Evolutionary conservation across 2,797 vertebrate genomes (phyloP), one percentile per base, ranked within the genome.

Genomic region (Benthosema pterotum): DNA sequence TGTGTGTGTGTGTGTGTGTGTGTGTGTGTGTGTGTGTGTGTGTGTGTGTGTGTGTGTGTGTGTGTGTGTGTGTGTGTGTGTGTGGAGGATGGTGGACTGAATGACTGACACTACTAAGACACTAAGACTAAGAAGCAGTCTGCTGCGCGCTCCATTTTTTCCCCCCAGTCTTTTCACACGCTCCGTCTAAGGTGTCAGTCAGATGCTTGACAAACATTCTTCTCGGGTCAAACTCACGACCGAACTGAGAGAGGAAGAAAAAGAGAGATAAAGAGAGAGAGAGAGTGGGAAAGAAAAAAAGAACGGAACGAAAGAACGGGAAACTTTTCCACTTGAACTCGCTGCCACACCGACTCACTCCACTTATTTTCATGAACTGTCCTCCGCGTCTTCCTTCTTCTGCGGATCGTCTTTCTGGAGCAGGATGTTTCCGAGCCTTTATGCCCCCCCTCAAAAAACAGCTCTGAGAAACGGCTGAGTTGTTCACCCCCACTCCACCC

Each of bases 261-360:
- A 5, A 53, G 52, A 38, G 22, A 15, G 52, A 54, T 6, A n/a
- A 15, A 54, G 8, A 25, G 25, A 28, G 22, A 15, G 3, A 32
- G 6, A n/a, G 14, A 54, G n/a, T n/a, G n/a, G n/a, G n/a, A n/a
- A n/a, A n/a, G n/a, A n/a, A n/a, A n/a, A n/a, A n/a, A n/a, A n/a
- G n/a, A n/a, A n/a, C n/a, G n/a, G n/a, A n/a, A n/a, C n/a, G n/a
- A 28, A 52, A 78, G 60, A 72, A 71, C 67, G 4, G 57, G 57
- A 47, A 75, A 73, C 63, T 18, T 84, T 83, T 74, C 73, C 74
- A 77, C 78, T 69, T 75, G 78, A 86, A 86, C 83, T 78, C 70
- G 3, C 67, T 81, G 80, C 86, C 79, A 51, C 48, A 9, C 7
- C 32, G 32, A 59, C 67, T 25, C 43, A 49, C 22, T 62, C 67